phyloP scores from a whole-genome alignment of 53 echinoderm and acorn worm species.

The Antedon mediterranea region DNA sequence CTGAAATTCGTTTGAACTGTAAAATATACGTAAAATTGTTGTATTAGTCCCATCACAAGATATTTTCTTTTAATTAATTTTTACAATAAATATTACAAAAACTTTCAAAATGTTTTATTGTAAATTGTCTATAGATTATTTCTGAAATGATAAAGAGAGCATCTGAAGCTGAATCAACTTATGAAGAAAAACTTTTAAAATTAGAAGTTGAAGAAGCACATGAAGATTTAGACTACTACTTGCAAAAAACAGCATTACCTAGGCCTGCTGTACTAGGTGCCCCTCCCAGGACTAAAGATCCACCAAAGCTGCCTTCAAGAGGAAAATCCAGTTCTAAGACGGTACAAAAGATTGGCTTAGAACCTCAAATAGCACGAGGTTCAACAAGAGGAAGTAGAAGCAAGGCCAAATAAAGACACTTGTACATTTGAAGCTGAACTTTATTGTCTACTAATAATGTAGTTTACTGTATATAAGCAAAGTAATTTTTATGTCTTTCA shows the following conservation, averaged over 20 bases:
- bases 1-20: too few relatives aligned
- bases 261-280: slow-evolving; percentile 69
- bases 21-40: too few relatives aligned
- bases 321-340: slow-evolving; percentile 37
- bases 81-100: too few relatives aligned
- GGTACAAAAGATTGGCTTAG: not conserved
- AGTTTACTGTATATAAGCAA: too few relatives aligned
- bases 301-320: slow-evolving; percentile 39
- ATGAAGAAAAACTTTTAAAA: slow-evolving; percentile 59
- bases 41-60: too few relatives aligned
- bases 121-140: slow-evolving; percentile 23
- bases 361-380: not conserved
- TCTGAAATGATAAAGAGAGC: slow-evolving; percentile 50
- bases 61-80: too few relatives aligned
- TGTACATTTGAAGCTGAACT: too few relatives aligned
- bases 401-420: not conserved
- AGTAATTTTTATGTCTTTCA: too few relatives aligned
- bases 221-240: slow-evolving; percentile 51
- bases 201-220: slow-evolving; percentile 49
- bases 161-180: slow-evolving; percentile 21
- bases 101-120: too few relatives aligned
- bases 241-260: slow-evolving; percentile 74
- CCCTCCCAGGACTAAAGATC: slow-evolving; percentile 67
- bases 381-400: not conserved
- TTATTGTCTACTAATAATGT: too few relatives aligned